These are phyloP conservation scores for Ectemnius cavifrons DNA, from an alignment of 2,888 invertebrate species.

Conservation along the genomic window DNA sequence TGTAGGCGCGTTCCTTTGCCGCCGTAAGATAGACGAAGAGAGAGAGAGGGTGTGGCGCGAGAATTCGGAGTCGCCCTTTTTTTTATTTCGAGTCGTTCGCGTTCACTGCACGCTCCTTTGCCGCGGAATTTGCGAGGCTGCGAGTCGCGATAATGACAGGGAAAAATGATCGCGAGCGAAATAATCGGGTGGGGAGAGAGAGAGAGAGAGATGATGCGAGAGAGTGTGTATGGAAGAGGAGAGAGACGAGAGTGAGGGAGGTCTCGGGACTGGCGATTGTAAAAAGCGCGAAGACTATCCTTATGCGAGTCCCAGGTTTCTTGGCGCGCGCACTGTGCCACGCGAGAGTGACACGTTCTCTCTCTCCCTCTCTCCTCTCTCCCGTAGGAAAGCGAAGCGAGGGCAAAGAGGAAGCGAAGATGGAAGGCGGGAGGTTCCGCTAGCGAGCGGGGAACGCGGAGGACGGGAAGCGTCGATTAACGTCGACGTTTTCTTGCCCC, in stretches of 20 bases:
- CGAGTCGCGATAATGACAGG: not conserved
- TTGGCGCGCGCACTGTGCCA: too few species aligned
- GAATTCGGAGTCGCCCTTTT: not conserved
- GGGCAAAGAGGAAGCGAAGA: not conserved
- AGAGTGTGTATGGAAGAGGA: too few species aligned
- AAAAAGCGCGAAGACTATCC: too few species aligned
- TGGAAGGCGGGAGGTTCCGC: slow-evolving; percentile 7
- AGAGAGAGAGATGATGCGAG: not conserved
- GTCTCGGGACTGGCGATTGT: too few species aligned
- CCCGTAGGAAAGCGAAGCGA: not conserved
- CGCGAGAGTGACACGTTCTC: not conserved
- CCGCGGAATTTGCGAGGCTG: slow-evolving; percentile 1
- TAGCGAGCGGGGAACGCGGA: not conserved
- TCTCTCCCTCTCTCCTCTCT: not conserved
- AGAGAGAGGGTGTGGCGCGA: not conserved
- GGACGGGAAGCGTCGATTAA: slow-evolving; percentile 52
- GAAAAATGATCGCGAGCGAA: slow-evolving; percentile 1
- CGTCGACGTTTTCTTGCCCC: slow-evolving; percentile 63
- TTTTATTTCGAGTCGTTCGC: not conserved
- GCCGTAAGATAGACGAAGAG: not conserved
- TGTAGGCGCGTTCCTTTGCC: slow-evolving; percentile 7
- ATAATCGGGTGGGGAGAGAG: too few species aligned
- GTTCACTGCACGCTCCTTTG: not conserved
- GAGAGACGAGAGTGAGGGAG: too few species aligned
- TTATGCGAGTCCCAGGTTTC: too few species aligned